Evolutionary conservation across 1,140 invertebrate species (phyloP).

Genomic region (Drosophila asahinai): DNA sequence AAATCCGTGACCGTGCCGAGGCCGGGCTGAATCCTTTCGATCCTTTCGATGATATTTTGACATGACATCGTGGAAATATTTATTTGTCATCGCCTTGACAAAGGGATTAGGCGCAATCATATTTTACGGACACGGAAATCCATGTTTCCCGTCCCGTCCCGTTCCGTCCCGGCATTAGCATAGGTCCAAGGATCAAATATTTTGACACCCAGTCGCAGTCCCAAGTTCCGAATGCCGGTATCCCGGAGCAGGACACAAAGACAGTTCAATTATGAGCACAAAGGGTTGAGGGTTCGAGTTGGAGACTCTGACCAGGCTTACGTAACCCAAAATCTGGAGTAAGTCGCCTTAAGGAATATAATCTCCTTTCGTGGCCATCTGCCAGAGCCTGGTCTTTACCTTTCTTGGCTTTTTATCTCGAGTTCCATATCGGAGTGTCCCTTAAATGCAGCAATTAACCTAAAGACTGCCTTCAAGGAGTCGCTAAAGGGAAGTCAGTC

Average conservation of each 20-base stretch:
- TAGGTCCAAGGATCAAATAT: constrained; percentile 57
- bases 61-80: constrained; percentile 77
- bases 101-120: constrained; percentile 62
- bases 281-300: constrained; percentile 39
- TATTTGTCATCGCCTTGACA: constrained; percentile 63
- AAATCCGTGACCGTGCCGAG: constrained; percentile 16
- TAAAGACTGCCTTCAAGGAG: constrained; percentile 39
- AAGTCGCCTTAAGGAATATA: constrained; percentile 48
- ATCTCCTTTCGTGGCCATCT: constrained; percentile 26
- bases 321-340: constrained; percentile 54
- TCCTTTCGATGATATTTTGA: constrained; percentile 63
- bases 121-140: constrained; percentile 61
- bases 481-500: constrained; percentile 31
- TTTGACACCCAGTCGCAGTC: constrained; percentile 54
- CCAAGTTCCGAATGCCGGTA: background rate
- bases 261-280: constrained; percentile 69
- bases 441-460: constrained; percentile 78
- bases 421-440: constrained; percentile 31
- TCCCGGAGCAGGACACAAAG: constrained; percentile 13
- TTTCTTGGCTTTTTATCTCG: constrained; percentile 28
- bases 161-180: constrained; percentile 43
- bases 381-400: background rate
- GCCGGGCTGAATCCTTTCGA: constrained; percentile 29
- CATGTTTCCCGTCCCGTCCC: constrained; percentile 12
- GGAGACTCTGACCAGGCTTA: constrained; percentile 48